These are phyloP conservation scores for Leptodactylus fallax DNA, from an alignment of 2,797 vertebrate species.

Conservation along the genomic window DNA sequence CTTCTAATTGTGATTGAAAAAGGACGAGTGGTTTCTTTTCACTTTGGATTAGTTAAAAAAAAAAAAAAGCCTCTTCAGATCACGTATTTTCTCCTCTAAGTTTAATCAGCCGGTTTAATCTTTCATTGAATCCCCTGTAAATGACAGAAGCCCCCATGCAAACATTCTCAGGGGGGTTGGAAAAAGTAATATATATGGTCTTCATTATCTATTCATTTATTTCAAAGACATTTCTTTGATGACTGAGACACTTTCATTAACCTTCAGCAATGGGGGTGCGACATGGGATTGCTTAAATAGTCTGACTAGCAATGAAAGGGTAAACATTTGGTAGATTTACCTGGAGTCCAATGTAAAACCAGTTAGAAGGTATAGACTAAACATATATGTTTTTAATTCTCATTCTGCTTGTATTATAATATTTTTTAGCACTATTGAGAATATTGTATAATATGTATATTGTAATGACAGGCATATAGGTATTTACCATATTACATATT, in stretches of 20 bases:
- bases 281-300: neutral
- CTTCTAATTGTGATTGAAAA: slow-evolving; percentile 69
- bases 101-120: slow-evolving; percentile 49
- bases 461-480: too few species aligned
- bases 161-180: slow-evolving; percentile 41
- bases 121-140: slow-evolving; percentile 31
- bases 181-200: slow-evolving; percentile 36
- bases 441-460: too few species aligned
- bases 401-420: too few species aligned
- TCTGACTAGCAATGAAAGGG: neutral
- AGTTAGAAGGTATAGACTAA: neutral
- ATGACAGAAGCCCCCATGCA: slow-evolving; percentile 35
- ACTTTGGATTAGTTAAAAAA: slow-evolving; percentile 65
- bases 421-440: too few species aligned
- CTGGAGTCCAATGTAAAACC: neutral
- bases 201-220: slow-evolving; percentile 51
- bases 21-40: slow-evolving; percentile 66
- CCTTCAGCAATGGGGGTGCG: neutral
- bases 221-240: slow-evolving; percentile 33
- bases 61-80: slow-evolving; percentile 26
- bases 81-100: slow-evolving; percentile 34
- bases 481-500: too few species aligned
- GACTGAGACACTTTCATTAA: slow-evolving; percentile 47
- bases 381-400: neutral
- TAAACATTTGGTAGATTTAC: neutral